Conservation (phyloP, 2,113 vertebrate genomes). For the Chrysemys picta region DNA sequence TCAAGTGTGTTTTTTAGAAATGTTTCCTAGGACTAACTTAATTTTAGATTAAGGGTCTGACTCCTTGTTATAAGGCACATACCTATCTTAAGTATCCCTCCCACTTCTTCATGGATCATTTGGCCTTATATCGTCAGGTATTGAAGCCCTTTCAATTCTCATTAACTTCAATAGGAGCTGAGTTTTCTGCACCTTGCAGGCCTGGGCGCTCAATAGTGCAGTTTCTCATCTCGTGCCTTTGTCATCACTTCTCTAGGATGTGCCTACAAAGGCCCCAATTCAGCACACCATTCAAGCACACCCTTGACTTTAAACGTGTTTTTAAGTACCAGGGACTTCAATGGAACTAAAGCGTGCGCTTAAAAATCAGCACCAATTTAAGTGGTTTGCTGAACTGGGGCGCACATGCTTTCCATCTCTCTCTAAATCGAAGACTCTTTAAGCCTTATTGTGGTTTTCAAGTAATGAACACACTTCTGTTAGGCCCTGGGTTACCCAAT, state of each 20-base stretch:
- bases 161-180: not conserved
- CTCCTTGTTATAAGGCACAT: not conserved
- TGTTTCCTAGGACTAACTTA: not conserved
- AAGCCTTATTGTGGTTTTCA: not conserved
- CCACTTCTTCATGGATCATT: not conserved
- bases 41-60: not conserved
- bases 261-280: not conserved
- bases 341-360: too few species aligned
- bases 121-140: not conserved
- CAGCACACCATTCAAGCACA: not conserved
- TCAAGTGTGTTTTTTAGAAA: not conserved
- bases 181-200: not conserved
- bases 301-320: too few species aligned
- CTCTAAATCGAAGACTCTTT: too few species aligned
- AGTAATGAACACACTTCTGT: conserved; percentile 5
- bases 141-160: not conserved
- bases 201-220: not conserved
- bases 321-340: too few species aligned
- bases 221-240: not conserved
- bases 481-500: not conserved
- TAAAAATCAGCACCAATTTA: too few species aligned
- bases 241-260: not conserved
- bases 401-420: too few species aligned
- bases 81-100: not conserved
- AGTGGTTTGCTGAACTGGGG: too few species aligned